These are phyloP conservation scores for Neotragus moschatus DNA, from an alignment of 2,113 vertebrate species.

Conservation along the genomic window DNA sequence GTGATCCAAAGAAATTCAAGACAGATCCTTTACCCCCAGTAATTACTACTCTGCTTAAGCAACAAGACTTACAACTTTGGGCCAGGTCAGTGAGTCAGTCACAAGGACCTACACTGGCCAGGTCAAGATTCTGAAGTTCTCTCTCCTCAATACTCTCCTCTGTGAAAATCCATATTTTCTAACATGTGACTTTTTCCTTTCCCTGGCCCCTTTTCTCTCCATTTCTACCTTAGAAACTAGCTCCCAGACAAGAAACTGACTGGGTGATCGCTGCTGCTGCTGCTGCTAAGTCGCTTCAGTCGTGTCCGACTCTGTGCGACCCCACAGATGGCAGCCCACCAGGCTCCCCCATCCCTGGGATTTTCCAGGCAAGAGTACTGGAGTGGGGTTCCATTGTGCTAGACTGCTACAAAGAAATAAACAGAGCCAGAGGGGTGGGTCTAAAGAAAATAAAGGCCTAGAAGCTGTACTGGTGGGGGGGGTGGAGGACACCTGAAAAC, in stretches of 20 bases:
- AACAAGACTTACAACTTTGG: not conserved
- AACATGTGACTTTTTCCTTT: not conserved
- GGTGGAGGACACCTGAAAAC: accelerated
- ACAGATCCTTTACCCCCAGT: not conserved
- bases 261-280: not conserved
- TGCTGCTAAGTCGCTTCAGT: no score
- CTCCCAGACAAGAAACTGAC: not conserved
- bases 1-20: not conserved
- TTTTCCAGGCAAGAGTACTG: no score
- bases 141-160: not conserved
- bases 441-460: not conserved
- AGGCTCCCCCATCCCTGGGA: no score
- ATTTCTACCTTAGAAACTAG: not conserved
- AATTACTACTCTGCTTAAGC: not conserved
- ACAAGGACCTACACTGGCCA: not conserved
- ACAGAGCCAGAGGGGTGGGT: not conserved
- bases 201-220: not conserved
- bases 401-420: not conserved
- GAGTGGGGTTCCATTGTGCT: no score
- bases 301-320: no score
- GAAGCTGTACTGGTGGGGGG: accelerated
- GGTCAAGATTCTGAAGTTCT: not conserved
- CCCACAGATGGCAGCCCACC: no score
- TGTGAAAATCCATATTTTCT: not conserved
- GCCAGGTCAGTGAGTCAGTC: not conserved